Evolutionary conservation across 2,797 vertebrate species (phyloP).

Genomic region (Ambastaia sidthimunki): DNA sequence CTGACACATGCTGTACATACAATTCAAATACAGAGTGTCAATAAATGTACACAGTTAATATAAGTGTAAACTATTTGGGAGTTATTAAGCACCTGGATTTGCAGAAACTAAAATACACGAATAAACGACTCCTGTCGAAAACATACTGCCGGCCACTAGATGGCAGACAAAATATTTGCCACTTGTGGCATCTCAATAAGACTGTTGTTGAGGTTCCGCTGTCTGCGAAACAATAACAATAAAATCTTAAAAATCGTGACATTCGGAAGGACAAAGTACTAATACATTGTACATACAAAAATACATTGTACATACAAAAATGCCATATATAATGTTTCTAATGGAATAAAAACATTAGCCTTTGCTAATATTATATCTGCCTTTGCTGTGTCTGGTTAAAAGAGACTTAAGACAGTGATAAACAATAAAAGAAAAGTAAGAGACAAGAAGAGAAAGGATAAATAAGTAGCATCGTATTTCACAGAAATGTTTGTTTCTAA

Average conservation of each 20-base stretch:
- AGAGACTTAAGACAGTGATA: not conserved
- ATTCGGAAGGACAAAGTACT: too few relatives aligned
- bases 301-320: too few relatives aligned
- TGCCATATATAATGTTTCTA: too few relatives aligned
- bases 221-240: too few relatives aligned
- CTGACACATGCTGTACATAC: not conserved
- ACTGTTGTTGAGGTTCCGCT: too few relatives aligned
- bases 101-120: too few relatives aligned
- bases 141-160: conserved; percentile 15
- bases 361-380: too few relatives aligned
- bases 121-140: not conserved
- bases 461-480: conserved; percentile 24
- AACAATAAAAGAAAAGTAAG: not conserved
- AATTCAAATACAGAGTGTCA: not conserved
- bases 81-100: too few relatives aligned
- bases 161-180: conserved; percentile 25
- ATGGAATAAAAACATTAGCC: too few relatives aligned
- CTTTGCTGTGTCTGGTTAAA: not conserved
- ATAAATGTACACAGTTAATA: not conserved
- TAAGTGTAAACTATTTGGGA: not conserved
- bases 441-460: not conserved
- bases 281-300: too few relatives aligned
- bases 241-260: too few relatives aligned
- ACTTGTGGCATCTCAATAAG: too few relatives aligned
- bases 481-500: conserved; percentile 35